Percentiles rank a stretch among this genome's conserved stretches.
phyloP scores from a whole-genome alignment of 2,113 vertebrate genomes.

The Piprites chloris region DNA sequence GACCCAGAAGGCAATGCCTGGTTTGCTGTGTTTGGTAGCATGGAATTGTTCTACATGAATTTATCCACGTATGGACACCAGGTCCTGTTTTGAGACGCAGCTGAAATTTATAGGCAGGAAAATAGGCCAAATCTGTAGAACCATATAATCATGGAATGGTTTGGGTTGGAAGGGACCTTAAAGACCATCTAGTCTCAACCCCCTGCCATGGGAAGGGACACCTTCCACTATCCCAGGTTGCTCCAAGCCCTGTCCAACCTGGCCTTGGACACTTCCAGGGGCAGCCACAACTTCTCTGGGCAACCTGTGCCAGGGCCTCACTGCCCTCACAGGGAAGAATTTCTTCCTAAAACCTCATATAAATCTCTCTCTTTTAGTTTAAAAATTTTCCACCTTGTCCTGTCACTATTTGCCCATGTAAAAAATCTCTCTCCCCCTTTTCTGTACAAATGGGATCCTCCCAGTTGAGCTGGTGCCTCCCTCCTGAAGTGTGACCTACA shows the following conservation, averaged over 20 bases:
- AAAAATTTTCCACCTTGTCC: background rate
- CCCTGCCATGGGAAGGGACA: background rate
- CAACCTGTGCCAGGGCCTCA: fast-evolving
- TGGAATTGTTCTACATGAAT: background rate
- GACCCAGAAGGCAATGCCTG: background rate
- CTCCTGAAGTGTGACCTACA: background rate
- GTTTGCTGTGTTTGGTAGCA: background rate
- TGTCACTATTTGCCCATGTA: background rate
- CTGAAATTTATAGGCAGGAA: background rate
- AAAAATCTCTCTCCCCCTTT: background rate
- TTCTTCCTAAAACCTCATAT: background rate
- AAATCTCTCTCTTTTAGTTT: background rate
- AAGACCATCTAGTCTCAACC: background rate
- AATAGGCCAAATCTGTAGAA: background rate
- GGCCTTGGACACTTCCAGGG: background rate
- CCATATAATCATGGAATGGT: background rate
- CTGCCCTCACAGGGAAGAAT: background rate
- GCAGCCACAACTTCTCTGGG: background rate
- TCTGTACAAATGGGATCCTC: background rate
- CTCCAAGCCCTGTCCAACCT: fast-evolving
- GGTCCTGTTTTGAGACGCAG: background rate
- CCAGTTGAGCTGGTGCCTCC: background rate
- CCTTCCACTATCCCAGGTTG: background rate
- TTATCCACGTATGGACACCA: background rate
- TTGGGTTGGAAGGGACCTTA: background rate